phyloP scores from a whole-genome alignment of 2,113 vertebrate species.

The Amphiprion ocellaris region DNA sequence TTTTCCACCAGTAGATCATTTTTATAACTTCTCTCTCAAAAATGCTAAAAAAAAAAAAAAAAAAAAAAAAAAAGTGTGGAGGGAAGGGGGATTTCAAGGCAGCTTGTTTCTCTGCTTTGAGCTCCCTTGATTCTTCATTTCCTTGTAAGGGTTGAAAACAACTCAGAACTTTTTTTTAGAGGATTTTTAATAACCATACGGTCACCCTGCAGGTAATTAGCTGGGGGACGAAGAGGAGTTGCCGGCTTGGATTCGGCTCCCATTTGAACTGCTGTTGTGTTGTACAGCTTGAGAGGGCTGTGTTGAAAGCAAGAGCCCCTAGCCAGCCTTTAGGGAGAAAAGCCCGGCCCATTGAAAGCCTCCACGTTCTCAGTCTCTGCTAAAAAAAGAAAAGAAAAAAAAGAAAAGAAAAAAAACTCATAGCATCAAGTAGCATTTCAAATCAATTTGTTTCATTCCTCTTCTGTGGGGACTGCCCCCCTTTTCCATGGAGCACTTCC shows the following conservation, averaged over 20 bases:
- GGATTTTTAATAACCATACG: conserved; percentile 77
- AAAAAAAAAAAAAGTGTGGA: background rate
- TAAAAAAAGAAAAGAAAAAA: conserved; percentile 49
- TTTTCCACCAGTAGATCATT: conserved; percentile 46
- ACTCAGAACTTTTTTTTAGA: conserved; percentile 64
- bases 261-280: conserved; percentile 75
- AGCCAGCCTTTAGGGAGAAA: conserved; percentile 66
- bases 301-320: conserved; percentile 72
- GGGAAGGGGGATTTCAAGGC: too few species aligned
- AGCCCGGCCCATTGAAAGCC: conserved; percentile 43
- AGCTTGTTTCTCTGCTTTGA: conserved; percentile 58
- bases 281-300: conserved; percentile 63
- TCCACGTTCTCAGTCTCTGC: conserved; percentile 35
- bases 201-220: conserved; percentile 81
- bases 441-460: conserved; percentile 77
- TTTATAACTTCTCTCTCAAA: conserved; percentile 27
- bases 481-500: conserved; percentile 19
- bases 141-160: conserved; percentile 65
- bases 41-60: conserved; percentile 17
- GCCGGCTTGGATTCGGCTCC: conserved; percentile 63
- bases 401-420: conserved; percentile 12
- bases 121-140: conserved; percentile 47
- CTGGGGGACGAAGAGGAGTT: conserved; percentile 73
- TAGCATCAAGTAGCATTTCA: conserved; percentile 74
- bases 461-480: conserved; percentile 45